phyloP scores from a whole-genome alignment of 1,140 invertebrate species.

The Oedothorax gibbosus region DNA sequence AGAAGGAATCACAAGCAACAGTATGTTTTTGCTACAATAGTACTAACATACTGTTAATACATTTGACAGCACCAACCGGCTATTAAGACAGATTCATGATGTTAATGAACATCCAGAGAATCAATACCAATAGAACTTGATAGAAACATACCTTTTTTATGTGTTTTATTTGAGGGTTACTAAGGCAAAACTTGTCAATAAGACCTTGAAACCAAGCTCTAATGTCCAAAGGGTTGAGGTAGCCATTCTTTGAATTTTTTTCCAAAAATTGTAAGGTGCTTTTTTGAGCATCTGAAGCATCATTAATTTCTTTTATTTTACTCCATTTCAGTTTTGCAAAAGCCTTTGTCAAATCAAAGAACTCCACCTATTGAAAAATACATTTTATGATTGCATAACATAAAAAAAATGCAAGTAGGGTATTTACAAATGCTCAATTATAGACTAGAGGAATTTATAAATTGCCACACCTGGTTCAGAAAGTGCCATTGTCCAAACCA shows the following conservation, averaged over 20 bases:
- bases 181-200: background rate
- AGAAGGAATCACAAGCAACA: background rate
- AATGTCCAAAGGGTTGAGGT: background rate
- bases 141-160: background rate
- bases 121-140: background rate
- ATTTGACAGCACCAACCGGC: background rate
- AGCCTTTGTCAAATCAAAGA: background rate
- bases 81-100: background rate
- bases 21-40: background rate
- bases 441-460: background rate
- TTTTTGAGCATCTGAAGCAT: background rate
- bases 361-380: slow-evolving; percentile 3
- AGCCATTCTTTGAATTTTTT: slow-evolving; percentile 9
- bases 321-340: slow-evolving; percentile 27
- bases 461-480: background rate
- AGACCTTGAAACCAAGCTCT: slow-evolving; percentile 28
- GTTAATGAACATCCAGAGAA: background rate
- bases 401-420: background rate
- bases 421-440: background rate
- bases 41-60: background rate
- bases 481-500: too few relatives aligned
- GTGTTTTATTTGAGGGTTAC: background rate
- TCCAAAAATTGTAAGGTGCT: slow-evolving; percentile 16
- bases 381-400: background rate
- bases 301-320: background rate